phyloP scores from a whole-genome alignment of 1,140 invertebrate genomes.

The Bombus waltoni region DNA sequence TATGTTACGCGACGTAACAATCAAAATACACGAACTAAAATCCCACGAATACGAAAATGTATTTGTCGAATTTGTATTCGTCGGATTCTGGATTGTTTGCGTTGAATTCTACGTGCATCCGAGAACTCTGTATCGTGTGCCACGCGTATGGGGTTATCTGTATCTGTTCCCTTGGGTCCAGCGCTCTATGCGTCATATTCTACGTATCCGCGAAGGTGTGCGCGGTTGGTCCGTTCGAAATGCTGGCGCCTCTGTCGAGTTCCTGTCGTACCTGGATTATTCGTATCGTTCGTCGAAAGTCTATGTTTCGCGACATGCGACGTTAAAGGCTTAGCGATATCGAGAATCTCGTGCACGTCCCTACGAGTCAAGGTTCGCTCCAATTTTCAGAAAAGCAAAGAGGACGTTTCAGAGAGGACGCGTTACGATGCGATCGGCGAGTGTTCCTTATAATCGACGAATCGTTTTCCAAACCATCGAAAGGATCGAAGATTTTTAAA shows the following conservation, averaged over 20 bases:
- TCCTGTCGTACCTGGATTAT: neutral
- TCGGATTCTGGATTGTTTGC: neutral
- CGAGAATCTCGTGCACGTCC: neutral
- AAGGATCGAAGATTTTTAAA: too few species aligned
- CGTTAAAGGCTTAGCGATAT: neutral
- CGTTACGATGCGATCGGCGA: neutral
- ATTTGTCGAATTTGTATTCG: neutral
- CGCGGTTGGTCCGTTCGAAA: neutral
- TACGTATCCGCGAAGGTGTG: neutral
- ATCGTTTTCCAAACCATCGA: too few species aligned
- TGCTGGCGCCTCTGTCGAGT: neutral
- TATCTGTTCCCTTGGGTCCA: conserved; percentile 4
- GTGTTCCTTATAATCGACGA: neutral
- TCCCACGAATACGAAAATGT: neutral
- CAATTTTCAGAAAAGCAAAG: too few species aligned
- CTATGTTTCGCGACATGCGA: too few species aligned
- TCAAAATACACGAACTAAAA: neutral
- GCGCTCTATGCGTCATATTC: neutral
- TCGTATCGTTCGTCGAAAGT: neutral
- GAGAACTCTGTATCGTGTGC: neutral
- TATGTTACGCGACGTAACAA: too few species aligned
- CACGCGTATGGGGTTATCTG: conserved; percentile 7
- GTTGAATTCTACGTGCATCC: neutral
- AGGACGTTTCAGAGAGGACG: neutral
- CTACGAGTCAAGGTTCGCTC: too few species aligned